phyloP scores from a whole-genome alignment of 2,113 vertebrate species.

The Leptobrachium ailaonicum region DNA sequence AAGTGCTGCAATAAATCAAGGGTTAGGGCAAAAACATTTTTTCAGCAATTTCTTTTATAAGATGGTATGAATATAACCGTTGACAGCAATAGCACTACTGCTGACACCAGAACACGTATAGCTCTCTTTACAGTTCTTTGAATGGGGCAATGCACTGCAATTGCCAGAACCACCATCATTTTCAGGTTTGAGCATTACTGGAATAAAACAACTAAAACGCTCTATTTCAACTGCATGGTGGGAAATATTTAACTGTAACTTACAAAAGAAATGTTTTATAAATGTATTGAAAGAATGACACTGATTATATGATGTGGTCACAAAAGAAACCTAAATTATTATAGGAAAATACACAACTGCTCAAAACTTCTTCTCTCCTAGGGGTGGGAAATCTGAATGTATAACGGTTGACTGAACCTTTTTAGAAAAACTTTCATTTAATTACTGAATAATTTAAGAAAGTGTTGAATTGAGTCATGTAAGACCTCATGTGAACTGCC shows the following conservation, averaged over 20 bases:
- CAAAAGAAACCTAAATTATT: constrained; percentile 42
- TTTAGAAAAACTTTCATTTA: constrained; percentile 53
- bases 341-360: constrained; percentile 38
- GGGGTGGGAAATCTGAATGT: constrained; percentile 48
- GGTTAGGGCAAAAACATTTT: no score
- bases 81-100: no score
- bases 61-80: no score
- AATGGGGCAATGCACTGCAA: no score
- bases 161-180: no score
- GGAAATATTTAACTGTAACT: constrained; percentile 37
- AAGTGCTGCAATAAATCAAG: no score
- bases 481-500: constrained; percentile 45
- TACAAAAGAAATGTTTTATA: constrained; percentile 44
- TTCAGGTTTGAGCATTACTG: constrained; percentile 2
- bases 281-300: constrained; percentile 47
- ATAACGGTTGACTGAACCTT: constrained; percentile 50
- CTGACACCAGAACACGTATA: no score
- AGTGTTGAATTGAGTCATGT: constrained; percentile 59
- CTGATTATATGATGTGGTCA: constrained; percentile 46
- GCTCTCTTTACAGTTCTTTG: no score
- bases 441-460: constrained; percentile 61
- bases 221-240: constrained; percentile 7
- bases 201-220: not conserved
- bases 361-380: constrained; percentile 33
- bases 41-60: no score